Base-by-base conservation (phyloP, 2,797 vertebrate genomes). In the Takifugu ocellatus region DNA sequence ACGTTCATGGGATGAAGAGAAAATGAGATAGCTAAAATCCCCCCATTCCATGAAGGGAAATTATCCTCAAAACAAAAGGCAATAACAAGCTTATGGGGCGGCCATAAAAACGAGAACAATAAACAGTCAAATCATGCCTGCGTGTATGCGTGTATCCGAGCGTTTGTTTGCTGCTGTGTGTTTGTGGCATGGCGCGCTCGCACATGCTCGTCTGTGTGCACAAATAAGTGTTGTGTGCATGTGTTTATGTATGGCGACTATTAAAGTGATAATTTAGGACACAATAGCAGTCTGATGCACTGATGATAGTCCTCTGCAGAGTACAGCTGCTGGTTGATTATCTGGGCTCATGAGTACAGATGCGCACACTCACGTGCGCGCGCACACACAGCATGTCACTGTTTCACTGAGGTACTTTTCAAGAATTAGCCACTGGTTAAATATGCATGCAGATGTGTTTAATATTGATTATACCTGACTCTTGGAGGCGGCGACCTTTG, bases 401-500 rank as follows among this genome's bases (percentile, higher is more conserved):
- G 61, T 73, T 73, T 63, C 71, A 66, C 55, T 53, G 55, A 52
- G 52, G 51, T 62, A 63, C 68, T 68, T 81, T 70, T 72, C 45
- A 72, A 60, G 67, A 70, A 62, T 68, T 52, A 49, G 61, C 27
- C 52, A 50, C 16, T 17, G 43, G 16, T 44, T 16, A 5, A 44
- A 55, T 55, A 52, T 29, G 25, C 53, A 43, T 62, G 54, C 55
- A 51, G 59, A 17, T 61, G 54, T 58, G 59, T 61, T 51, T 45
- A 58, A 26, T 42, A 57, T 25, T 48, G 24, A 33, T n/a, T n/a
- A n/a, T 93, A 97, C 95, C 95, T 98, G 95, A 88, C 95, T 97
- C 89, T 97, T 97, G 81, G 94, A 95, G 54, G 93, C 95, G 0
- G 95, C 93, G 82, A 97, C 94, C 82, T 97, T 97, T 25, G 95